A percentile compares a stretch with the other conserved stretches of the same genome.
Conservation (phyloP, 1,140 invertebrate genomes). For the Portunus trituberculatus region DNA sequence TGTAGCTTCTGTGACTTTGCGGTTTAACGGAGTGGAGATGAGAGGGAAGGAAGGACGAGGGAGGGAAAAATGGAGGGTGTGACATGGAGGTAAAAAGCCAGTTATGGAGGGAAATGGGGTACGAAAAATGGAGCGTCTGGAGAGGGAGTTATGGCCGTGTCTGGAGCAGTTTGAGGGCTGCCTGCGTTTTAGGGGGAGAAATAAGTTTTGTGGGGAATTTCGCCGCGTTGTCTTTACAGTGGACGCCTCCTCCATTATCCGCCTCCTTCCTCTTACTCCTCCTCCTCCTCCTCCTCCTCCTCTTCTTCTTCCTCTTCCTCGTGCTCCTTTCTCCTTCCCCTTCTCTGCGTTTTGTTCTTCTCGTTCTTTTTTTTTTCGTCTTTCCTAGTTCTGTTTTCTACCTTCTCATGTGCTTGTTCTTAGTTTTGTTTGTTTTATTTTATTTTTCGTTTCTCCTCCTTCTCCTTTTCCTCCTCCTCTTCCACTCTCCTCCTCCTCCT, state of each 20-base stretch:
- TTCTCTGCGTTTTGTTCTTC: neutral
- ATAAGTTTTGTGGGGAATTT: neutral
- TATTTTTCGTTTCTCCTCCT: neutral
- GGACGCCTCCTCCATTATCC: neutral
- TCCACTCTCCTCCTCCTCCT: neutral
- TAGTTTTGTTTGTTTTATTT: too few relatives aligned
- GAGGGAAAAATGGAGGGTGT: too few relatives aligned
- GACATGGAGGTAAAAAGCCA: too few relatives aligned
- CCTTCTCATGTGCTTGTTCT: too few relatives aligned
- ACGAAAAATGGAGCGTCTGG: neutral
- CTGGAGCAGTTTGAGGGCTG: too few relatives aligned
- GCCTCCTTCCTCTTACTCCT: neutral
- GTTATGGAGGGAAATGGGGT: neutral
- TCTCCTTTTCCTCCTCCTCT: neutral
- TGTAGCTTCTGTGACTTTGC: too few relatives aligned
- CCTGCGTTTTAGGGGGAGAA: neutral
- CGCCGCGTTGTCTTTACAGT: neutral
- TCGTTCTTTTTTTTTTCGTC: neutral
- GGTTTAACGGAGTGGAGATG: too few relatives aligned
- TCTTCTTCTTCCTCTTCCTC: neutral
- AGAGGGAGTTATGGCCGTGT: neutral
- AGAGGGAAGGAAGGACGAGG: too few relatives aligned
- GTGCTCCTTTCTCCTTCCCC: neutral
- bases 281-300: neutral
- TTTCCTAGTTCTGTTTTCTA: too few relatives aligned